Conservation (phyloP, 2,888 invertebrate genomes). For the Hermaeophaga mercurialis region DNA sequence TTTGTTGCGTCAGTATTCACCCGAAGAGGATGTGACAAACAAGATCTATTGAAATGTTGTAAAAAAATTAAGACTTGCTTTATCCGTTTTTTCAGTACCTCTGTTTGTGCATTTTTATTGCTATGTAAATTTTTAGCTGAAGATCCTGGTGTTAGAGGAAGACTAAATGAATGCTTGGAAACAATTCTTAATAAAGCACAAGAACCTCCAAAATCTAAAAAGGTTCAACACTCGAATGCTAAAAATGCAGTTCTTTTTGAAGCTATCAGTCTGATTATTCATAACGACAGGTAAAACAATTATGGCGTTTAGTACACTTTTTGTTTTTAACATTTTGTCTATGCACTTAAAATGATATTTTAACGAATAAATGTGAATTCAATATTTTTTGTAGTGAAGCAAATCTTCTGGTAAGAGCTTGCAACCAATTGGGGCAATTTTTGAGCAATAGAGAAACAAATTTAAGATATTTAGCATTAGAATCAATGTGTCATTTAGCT, state of each 20-base stretch:
- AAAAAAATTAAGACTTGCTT: not conserved
- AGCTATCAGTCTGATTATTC: slow-evolving; percentile 99
- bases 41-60: not conserved
- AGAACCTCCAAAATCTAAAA: slow-evolving; percentile 99
- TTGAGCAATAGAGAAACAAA: slow-evolving; percentile 97
- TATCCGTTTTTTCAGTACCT: too few relatives aligned
- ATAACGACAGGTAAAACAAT: slow-evolving; percentile 90
- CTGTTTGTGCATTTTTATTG: too few relatives aligned
- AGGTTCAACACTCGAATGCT: slow-evolving; percentile 99
- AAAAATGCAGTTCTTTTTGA: slow-evolving; percentile 99
- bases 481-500: slow-evolving; percentile 99
- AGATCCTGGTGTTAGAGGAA: slow-evolving; percentile 94
- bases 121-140: slow-evolving; percentile 65
- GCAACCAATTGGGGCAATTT: slow-evolving; percentile 98
- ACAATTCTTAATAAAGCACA: slow-evolving; percentile 98
- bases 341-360: too few relatives aligned
- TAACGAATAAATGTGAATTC: too few relatives aligned
- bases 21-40: too few relatives aligned
- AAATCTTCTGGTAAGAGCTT: slow-evolving; percentile 94
- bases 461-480: slow-evolving; percentile 94
- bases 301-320: too few relatives aligned
- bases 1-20: too few relatives aligned
- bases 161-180: slow-evolving; percentile 96
- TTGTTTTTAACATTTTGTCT: too few relatives aligned
- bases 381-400: slow-evolving; percentile 76